A percentile compares a stretch with the other conserved stretches of the same genome.
Evolutionary conservation across 2,113 vertebrate genomes (phyloP).

Genomic region (Ophthalmolycus amberensis): DNA sequence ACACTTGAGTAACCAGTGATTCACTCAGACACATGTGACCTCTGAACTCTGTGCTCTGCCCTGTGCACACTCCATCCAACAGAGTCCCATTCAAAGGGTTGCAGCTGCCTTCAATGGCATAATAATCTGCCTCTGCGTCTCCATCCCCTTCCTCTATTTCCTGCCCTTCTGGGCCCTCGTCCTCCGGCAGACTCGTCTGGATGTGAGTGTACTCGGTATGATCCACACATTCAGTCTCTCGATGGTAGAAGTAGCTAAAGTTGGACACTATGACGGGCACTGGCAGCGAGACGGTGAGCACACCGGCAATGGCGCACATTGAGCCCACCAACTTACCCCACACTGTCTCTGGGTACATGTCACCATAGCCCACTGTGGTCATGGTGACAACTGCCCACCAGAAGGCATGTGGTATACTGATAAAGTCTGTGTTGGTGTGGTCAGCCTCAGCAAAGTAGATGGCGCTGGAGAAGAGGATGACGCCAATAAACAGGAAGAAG

Average conservation of each 20-base stretch:
- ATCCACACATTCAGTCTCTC: conserved; percentile 84
- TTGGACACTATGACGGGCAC: conserved; percentile 84
- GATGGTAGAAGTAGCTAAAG: conserved; percentile 84
- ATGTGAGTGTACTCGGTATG: conserved; percentile 81
- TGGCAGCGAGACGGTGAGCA: conserved; percentile 91
- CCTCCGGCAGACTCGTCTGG: conserved; percentile 75
- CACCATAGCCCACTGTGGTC: conserved; percentile 93
- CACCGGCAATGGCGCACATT: conserved; percentile 91
- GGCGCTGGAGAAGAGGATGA: conserved; percentile 89
- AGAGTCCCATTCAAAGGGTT: conserved; percentile 75
- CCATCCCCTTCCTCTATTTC: conserved; percentile 56
- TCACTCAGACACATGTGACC: conserved; percentile 66
- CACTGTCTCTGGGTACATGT: conserved; percentile 89
- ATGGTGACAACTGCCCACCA: conserved; percentile 95
- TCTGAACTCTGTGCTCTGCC: conserved; percentile 65
- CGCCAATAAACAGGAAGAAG: conserved; percentile 89
- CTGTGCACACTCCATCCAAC: conserved; percentile 64
- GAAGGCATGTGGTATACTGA: conserved; percentile 91
- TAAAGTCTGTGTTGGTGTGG: conserved; percentile 83
- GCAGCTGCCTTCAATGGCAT: conserved; percentile 70
- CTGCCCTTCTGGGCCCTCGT: conserved; percentile 64
- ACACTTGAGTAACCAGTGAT: conserved; percentile 88
- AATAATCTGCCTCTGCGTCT: conserved; percentile 69
- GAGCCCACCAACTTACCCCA: conserved; percentile 92
- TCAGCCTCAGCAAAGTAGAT: conserved; percentile 93